Evolutionary conservation across 2,888 invertebrate genomes (phyloP), one percentile per base, ranked within the genome.

Genomic region (Chrysolina haemoptera): DNA sequence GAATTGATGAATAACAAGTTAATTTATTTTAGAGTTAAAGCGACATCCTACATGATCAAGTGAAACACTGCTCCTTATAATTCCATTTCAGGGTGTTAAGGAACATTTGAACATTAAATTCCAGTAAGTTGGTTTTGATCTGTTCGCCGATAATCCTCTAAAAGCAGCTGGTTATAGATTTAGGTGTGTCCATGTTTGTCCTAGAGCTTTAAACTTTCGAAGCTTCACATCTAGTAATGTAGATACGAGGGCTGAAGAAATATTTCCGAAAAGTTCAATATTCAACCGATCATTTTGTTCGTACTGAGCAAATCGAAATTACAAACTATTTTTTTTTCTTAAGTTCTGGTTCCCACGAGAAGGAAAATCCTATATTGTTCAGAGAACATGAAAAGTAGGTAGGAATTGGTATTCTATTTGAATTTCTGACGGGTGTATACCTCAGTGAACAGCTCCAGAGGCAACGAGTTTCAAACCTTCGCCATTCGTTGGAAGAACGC

Each of bases 131-230:
- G 85, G 85, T 85, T 85, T 83, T 85, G 86, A 86, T 87, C 85
- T 86, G 85, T 84, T 86, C 85, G 84, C 82, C 85, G 87, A 86
- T 87, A 87, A 87, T 88, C 87, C 86, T 79, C 80, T 85, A 86
- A 84, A 84, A 86, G 85, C 85, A 85, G 85, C 81, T 83, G 86
- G 85, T 86, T 87, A 87, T 87, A 87, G 87, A 87, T 87, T 88
- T 88, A 87, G 87, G 87, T 87, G 87, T 87, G 86, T 87, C 86
- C 87, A 85, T 84, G 88, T 88, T 88, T 88, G 87, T 86, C 86
- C 87, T 87, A 86, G 84, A 84, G 88, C 86, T 88, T 88, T 87
- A 87, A 87, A 87, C 86, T 88, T 86, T 82, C 83, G 76, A 75
- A 81, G 79, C 81, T 82, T 80, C 80, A 76, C 73, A 74, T 79